phyloP scores from a whole-genome alignment of 2,888 invertebrate genomes.

The Drosophila rubida region DNA sequence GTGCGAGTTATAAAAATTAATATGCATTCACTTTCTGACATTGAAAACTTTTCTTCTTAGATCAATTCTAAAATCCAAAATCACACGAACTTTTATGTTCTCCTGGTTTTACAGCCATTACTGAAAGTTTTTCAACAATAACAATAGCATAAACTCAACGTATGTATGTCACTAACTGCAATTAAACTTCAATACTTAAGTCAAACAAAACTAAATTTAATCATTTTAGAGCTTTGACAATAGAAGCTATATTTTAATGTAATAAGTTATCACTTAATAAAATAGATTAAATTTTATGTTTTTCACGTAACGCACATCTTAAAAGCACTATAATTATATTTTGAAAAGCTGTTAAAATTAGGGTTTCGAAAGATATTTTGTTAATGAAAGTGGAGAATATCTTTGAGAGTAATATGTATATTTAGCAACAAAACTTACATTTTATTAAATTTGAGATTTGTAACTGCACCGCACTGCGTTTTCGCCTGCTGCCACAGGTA shows the following conservation, averaged over 20 bases:
- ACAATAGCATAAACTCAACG: neutral
- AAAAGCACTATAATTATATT: too few species aligned
- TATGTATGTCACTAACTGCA: neutral
- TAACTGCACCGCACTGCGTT: constrained; percentile 42
- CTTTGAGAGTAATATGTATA: neutral
- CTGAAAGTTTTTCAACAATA: neutral
- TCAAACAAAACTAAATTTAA: neutral
- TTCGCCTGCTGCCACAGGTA: constrained; percentile 55
- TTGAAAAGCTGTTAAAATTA: too few species aligned
- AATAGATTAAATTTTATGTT: too few species aligned
- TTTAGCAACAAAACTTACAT: constrained; percentile 37
- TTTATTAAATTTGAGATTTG: constrained; percentile 11
- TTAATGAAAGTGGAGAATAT: neutral
- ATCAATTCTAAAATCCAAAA: neutral
- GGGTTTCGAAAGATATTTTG: too few species aligned
- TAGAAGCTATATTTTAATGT: neutral
- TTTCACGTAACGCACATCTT: too few species aligned
- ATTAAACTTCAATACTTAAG: neutral
- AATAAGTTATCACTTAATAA: neutral
- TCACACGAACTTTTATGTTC: neutral
- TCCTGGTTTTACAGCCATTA: neutral
- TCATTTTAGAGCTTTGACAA: neutral
- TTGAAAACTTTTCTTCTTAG: neutral
- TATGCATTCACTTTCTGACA: neutral
- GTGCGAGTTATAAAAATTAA: neutral